These are phyloP conservation scores for Drosophila yooni DNA, from an alignment of 2,888 invertebrate genomes.

Conservation along the genomic window DNA sequence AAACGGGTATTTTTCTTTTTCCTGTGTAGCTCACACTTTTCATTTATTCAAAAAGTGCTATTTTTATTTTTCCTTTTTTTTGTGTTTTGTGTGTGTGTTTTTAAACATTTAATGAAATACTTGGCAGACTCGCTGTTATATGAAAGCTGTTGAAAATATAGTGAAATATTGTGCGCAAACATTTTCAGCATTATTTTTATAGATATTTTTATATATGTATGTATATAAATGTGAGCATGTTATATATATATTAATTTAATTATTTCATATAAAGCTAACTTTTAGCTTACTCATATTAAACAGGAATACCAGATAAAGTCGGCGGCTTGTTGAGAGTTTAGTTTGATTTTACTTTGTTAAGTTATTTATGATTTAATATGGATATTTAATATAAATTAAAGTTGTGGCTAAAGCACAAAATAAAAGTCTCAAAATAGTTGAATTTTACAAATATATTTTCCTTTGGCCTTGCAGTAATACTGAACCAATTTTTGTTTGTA, in stretches of 20 bases:
- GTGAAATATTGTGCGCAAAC: neutral
- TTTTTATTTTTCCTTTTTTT: neutral
- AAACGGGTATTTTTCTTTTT: conserved; percentile 13
- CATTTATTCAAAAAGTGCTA: conserved; percentile 18
- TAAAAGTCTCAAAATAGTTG: too few relatives aligned
- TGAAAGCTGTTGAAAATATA: conserved; percentile 2
- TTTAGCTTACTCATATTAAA: neutral
- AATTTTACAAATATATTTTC: neutral
- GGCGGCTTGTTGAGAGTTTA: neutral
- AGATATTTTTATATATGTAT: neutral
- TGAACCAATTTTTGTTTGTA: neutral
- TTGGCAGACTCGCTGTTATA: conserved; percentile 6
- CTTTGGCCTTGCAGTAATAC: neutral
- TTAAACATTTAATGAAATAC: conserved; percentile 52
- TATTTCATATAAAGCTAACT: neutral
- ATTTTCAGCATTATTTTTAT: neutral
- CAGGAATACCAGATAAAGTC: neutral
- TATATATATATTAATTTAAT: neutral
- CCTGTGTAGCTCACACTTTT: conserved; percentile 19
- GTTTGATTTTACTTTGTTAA: neutral
- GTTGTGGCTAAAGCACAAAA: neutral
- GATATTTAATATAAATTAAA: neutral
- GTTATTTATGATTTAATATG: neutral
- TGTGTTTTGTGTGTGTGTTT: conserved; percentile 10
- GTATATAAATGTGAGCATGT: neutral